Conservation (phyloP, 1,140 invertebrate genomes). For the Ylistrum balloti region DNA sequence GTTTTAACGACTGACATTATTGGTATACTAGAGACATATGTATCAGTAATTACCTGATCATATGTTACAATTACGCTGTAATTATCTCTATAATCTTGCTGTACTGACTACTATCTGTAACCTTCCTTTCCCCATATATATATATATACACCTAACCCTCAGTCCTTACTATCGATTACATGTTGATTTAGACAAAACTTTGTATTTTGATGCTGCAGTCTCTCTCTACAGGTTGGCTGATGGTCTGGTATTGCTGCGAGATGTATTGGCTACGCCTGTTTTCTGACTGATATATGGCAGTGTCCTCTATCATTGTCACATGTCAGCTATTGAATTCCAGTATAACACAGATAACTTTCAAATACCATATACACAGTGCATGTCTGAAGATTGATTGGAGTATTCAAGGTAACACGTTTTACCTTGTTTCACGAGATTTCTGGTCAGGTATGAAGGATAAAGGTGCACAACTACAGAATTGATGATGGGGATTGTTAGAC, state of each 20-base stretch:
- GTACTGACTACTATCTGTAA: neutral
- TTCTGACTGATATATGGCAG: constrained; percentile 10
- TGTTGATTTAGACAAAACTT: neutral
- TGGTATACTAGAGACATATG: neutral
- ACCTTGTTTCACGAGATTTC: neutral
- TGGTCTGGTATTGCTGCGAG: neutral
- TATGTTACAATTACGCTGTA: too few relatives aligned
- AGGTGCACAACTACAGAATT: neutral
- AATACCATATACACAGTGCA: neutral
- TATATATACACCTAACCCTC: neutral
- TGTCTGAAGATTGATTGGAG: neutral
- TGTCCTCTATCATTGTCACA: neutral
- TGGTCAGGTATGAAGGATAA: neutral
- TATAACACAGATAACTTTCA: neutral
- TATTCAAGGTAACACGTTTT: neutral
- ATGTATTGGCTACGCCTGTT: neutral
- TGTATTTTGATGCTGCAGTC: neutral
- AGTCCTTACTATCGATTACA: neutral
- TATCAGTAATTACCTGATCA: neutral
- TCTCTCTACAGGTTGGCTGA: neutral
- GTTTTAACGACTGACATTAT: too few relatives aligned
- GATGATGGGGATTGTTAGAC: neutral
- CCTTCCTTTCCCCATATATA: neutral
- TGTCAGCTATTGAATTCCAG: constrained; percentile 9
- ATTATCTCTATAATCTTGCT: neutral